These are phyloP conservation scores for Spisula solida DNA, from an alignment of 2,888 invertebrate genomes.

Conservation along the genomic window DNA sequence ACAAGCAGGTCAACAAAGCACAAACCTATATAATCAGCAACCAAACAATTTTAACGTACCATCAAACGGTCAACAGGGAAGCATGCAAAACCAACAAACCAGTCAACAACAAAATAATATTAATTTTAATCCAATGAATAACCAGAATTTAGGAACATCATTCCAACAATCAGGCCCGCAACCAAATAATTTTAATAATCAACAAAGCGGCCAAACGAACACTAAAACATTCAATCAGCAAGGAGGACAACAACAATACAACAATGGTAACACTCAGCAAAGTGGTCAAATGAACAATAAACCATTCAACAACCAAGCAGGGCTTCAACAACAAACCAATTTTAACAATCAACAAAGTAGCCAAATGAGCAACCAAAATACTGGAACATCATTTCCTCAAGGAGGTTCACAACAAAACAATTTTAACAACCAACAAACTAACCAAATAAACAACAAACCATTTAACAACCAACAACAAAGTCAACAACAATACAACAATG, in stretches of 20 bases:
- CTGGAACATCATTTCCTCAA: background rate
- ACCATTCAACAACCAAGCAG: background rate
- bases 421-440: background rate
- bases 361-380: background rate
- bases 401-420: background rate
- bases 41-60: background rate
- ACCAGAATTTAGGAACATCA: no score
- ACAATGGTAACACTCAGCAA: background rate
- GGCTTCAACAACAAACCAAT: background rate
- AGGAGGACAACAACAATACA: background rate
- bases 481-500: background rate
- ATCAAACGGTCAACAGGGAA: background rate
- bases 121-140: background rate
- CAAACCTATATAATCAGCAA: background rate
- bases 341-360: background rate
- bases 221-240: background rate
- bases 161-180: background rate
- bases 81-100: background rate
- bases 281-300: background rate
- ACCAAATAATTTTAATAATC: background rate
- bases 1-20: background rate
- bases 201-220: background rate
- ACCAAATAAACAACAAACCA: background rate
- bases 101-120: background rate
- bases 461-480: background rate